Percentiles rank a stretch among this genome's conserved stretches.
phyloP scores from a whole-genome alignment of 2,797 vertebrate genomes.

The Tapirus indicus region DNA sequence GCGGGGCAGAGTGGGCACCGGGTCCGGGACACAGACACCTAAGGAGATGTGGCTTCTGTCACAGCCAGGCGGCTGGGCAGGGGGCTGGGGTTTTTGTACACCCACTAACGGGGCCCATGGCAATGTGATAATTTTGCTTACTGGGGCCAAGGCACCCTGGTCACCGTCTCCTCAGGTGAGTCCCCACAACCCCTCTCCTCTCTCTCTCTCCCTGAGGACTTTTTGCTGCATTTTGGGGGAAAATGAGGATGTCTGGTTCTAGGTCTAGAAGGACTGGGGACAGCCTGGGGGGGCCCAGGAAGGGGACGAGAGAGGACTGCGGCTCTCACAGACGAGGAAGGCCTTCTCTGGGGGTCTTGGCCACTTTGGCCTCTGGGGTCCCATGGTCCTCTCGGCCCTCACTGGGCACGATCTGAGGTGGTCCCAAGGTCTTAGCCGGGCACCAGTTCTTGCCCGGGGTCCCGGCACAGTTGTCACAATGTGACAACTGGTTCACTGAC shows the following conservation, averaged over 20 bases:
- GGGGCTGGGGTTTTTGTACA: slow-evolving; percentile 64
- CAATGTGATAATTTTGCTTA: slow-evolving; percentile 47
- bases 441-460: background rate
- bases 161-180: slow-evolving; percentile 89
- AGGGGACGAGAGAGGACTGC: rapidly evolving
- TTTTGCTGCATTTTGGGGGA: background rate
- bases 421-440: rapidly evolving
- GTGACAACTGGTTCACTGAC: background rate
- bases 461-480: background rate
- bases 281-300: background rate
- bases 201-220: background rate
- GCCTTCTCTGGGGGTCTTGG: background rate
- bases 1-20: rapidly evolving
- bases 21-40: rapidly evolving
- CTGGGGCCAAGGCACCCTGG: slow-evolving; percentile 85
- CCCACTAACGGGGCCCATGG: rapidly evolving
- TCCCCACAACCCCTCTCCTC: background rate
- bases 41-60: no score
- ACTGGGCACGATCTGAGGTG: background rate
- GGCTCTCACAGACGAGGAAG: no score
- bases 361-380: background rate
- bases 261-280: background rate
- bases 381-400: background rate
- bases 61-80: rapidly evolving
- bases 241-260: background rate